These are phyloP conservation scores for Aradus depressus DNA, from an alignment of 2,888 invertebrate species.

Conservation along the genomic window DNA sequence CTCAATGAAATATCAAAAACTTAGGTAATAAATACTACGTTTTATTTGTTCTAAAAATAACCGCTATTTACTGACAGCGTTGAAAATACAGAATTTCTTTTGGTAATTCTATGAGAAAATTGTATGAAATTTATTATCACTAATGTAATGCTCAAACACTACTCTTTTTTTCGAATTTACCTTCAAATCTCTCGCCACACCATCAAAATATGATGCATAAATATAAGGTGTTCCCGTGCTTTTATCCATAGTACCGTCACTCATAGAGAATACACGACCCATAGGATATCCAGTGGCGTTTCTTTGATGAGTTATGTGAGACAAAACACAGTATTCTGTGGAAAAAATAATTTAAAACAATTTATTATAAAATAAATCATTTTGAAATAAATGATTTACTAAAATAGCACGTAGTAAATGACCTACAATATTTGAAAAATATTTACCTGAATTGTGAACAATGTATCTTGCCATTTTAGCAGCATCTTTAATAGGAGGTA, in stretches of 20 bases:
- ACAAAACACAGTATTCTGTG: slow-evolving; percentile 14
- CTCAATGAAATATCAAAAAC: no score
- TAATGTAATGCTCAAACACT: not conserved
- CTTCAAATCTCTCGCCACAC: slow-evolving; percentile 23
- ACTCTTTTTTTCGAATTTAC: slow-evolving; percentile 12
- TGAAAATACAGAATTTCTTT: not conserved
- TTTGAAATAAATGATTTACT: not conserved
- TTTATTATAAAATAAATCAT: not conserved
- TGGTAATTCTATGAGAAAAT: not conserved
- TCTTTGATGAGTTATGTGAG: slow-evolving; percentile 44
- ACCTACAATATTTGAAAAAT: not conserved
- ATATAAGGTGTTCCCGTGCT: slow-evolving; percentile 63
- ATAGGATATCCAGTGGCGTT: slow-evolving; percentile 54
- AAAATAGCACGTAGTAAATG: not conserved
- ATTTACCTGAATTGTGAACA: slow-evolving; percentile 54
- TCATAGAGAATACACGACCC: slow-evolving; percentile 55
- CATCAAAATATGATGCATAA: slow-evolving; percentile 41
- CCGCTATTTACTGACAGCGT: not conserved
- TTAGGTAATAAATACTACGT: no score
- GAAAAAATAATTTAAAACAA: slow-evolving; percentile 6
- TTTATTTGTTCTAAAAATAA: not conserved
- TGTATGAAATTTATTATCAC: not conserved
- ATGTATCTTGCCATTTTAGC: slow-evolving; percentile 62
- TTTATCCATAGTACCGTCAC: slow-evolving; percentile 54
- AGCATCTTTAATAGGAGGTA: slow-evolving; percentile 48